These are phyloP conservation scores for Tyrophagus putrescentiae DNA, from an alignment of 1,140 invertebrate genomes.

Conservation along the genomic window DNA sequence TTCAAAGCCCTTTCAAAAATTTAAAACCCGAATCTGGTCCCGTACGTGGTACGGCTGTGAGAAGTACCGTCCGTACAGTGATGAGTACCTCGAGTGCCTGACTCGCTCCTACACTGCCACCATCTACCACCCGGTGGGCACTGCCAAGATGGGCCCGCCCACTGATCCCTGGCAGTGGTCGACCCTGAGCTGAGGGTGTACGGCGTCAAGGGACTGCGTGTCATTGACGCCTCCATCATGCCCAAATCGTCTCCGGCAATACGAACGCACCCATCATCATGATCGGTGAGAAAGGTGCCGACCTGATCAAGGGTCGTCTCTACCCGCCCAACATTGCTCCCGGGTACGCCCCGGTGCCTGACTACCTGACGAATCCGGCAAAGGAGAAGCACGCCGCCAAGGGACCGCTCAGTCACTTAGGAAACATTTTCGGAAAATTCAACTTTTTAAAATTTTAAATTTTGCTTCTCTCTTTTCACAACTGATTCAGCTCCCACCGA, in stretches of 20 bases:
- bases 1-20: slow-evolving; percentile 27
- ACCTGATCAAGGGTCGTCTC: slow-evolving; percentile 46
- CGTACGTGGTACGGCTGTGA: slow-evolving; percentile 46
- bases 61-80: slow-evolving; percentile 52
- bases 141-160: slow-evolving; percentile 78
- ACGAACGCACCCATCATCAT: slow-evolving; percentile 67
- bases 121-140: slow-evolving; percentile 72
- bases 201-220: slow-evolving; percentile 43
- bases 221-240: slow-evolving; percentile 56
- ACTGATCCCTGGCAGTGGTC: slow-evolving; percentile 70
- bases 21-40: slow-evolving; percentile 23
- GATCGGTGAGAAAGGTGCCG: slow-evolving; percentile 72
- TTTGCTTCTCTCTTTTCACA: too few species aligned
- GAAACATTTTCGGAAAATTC: slow-evolving; percentile 18
- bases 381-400: not conserved
- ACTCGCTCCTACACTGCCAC: slow-evolving; percentile 57
- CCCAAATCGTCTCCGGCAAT: slow-evolving; percentile 48
- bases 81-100: slow-evolving; percentile 69
- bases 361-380: slow-evolving; percentile 15
- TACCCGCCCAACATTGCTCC: slow-evolving; percentile 13
- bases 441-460: slow-evolving; percentile 15
- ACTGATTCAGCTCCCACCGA: too few species aligned
- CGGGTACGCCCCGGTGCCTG: slow-evolving; percentile 14
- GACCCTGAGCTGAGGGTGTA: slow-evolving; percentile 53
- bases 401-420: slow-evolving; percentile 20